phyloP scores from a whole-genome alignment of 1,140 invertebrate genomes.

The Pygmarrhopalites habei region DNA sequence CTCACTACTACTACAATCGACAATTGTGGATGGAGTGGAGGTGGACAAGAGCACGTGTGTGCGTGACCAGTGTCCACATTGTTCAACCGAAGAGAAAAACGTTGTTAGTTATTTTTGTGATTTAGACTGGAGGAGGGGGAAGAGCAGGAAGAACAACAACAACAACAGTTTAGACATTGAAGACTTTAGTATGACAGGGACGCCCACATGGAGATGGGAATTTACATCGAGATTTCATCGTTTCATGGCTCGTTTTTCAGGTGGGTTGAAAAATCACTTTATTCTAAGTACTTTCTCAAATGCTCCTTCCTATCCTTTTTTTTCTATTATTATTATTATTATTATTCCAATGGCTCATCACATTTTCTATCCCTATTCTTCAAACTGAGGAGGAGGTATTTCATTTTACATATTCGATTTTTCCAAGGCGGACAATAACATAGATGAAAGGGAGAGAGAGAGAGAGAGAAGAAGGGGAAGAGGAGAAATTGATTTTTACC shows the following conservation, averaged over 20 bases:
- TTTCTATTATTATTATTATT: no score
- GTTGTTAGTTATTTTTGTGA: slow-evolving; percentile 7
- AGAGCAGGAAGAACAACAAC: no score
- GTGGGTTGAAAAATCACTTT: slow-evolving; percentile 15
- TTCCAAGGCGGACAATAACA: no score
- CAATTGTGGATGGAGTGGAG: neutral
- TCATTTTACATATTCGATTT: no score
- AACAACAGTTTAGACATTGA: neutral
- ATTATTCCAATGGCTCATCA: no score
- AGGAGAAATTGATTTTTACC: no score
- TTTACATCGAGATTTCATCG: slow-evolving; percentile 21
- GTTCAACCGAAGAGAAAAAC: neutral
- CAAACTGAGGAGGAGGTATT: no score
- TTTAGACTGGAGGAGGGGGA: neutral
- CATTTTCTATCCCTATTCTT: no score
- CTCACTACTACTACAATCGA: neutral
- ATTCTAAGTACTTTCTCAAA: no score
- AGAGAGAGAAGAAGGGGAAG: no score
- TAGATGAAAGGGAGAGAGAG: no score
- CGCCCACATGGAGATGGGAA: slow-evolving; percentile 14
- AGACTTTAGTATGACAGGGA: neutral
- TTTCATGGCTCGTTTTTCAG: slow-evolving; percentile 32
- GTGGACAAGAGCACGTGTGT: neutral
- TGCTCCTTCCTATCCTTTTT: no score
- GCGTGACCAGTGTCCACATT: neutral